Percentiles rank a stretch among this genome's conserved stretches.
Evolutionary conservation across 2,888 invertebrate genomes (phyloP).

Genomic region (Ochropacha duplaris): DNA sequence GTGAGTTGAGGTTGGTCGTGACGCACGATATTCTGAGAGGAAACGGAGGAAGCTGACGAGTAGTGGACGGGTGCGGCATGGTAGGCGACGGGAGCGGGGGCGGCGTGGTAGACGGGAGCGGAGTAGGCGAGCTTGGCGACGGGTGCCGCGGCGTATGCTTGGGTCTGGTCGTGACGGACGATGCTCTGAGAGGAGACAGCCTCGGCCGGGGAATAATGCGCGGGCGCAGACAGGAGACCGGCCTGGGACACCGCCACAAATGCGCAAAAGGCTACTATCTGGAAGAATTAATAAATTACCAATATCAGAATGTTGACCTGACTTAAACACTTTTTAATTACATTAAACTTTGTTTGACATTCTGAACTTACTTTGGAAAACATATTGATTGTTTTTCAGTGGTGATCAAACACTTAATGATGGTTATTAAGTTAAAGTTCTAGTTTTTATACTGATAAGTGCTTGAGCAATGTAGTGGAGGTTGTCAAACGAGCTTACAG

Average conservation of each 20-base stretch:
- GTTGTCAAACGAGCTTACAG: conserved; percentile 12
- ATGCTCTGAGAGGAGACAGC: conserved; percentile 60
- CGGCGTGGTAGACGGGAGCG: conserved; percentile 20
- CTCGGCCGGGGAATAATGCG: conserved; percentile 49
- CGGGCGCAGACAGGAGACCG: conserved; percentile 39
- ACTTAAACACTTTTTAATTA: no score
- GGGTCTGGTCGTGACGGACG: conserved; percentile 42
- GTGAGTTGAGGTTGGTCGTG: conserved; percentile 41
- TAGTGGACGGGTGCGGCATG: conserved; percentile 14
- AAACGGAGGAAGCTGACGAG: conserved; percentile 23
- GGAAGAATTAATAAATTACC: not conserved
- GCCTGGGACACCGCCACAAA: conserved; percentile 31
- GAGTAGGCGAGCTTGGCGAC: conserved; percentile 14
- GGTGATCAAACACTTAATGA: conserved; percentile 8
- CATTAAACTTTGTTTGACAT: not conserved
- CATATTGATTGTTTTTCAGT: conserved; percentile 21
- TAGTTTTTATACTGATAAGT: conserved; percentile 11
- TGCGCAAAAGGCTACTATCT: conserved; percentile 24
- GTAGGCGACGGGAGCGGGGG: conserved; percentile 19
- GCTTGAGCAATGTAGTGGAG: conserved; percentile 9
- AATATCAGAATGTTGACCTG: not conserved
- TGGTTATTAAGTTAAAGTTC: conserved; percentile 8
- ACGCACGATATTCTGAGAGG: conserved; percentile 37
- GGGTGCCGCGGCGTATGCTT: conserved; percentile 20
- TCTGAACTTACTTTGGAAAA: conserved; percentile 32